These are phyloP conservation scores for Desmophyllum pertusum DNA, from an alignment of 92 coral and sea anemone genomes.

Conservation along the genomic window DNA sequence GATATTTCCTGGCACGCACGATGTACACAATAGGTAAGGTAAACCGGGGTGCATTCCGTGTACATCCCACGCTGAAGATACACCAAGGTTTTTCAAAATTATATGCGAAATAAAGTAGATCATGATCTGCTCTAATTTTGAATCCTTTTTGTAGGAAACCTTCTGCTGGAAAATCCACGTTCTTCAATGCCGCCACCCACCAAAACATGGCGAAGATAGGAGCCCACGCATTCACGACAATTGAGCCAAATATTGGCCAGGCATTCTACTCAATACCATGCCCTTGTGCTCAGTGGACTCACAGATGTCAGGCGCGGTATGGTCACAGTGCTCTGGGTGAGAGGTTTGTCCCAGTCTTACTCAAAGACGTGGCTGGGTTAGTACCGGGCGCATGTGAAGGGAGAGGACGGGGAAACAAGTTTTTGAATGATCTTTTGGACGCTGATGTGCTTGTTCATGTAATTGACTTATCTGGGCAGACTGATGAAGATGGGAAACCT, in stretches of 20 bases:
- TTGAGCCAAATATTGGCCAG: conserved; percentile 82
- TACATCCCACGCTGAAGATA: no score
- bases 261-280: conserved; percentile 78
- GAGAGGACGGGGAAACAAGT: conserved; percentile 81
- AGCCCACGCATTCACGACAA: conserved; percentile 87
- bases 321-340: conserved; percentile 72
- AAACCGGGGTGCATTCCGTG: no score
- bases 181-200: conserved; percentile 85
- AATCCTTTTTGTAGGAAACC: conserved; percentile 71
- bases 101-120: neutral
- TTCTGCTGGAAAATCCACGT: conserved; percentile 87
- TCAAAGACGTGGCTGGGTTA: conserved; percentile 86
- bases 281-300: conserved; percentile 63
- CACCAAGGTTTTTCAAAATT: no score
- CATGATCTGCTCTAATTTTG: neutral
- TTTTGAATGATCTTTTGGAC: conserved; percentile 82
- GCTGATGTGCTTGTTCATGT: conserved; percentile 90
- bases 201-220: conserved; percentile 75
- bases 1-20: no score
- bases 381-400: conserved; percentile 94
- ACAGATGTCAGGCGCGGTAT: conserved; percentile 69
- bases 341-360: conserved; percentile 77
- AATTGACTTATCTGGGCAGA: conserved; percentile 83
- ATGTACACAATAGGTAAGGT: no score
- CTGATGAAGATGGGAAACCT: conserved; percentile 84